Evolutionary conservation across 2,797 vertebrate genomes (phyloP), one percentile per base, ranked within the genome.

Genomic region (Artibeus lituratus): DNA sequence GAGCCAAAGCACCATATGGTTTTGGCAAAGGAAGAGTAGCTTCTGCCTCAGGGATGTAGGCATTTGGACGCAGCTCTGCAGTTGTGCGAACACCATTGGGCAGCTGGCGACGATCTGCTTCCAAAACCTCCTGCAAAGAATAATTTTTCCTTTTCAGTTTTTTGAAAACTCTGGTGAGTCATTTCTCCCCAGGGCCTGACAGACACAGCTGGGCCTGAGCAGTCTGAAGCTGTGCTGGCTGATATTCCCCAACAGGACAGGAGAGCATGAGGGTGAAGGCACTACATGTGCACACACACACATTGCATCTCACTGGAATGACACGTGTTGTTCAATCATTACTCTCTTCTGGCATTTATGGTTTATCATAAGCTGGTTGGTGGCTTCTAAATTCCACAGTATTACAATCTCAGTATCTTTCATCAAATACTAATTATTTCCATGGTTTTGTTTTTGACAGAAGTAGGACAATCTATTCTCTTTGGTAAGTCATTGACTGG

Each of bases 1-100:
- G 99, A 95, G 99, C 98, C 95, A 98, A 95, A 16, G 98, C 98
- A 0, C 99, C 98, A 0, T 99, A 99, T 0, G 99, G 99, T 97
- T 97, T 99, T 1, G 99, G 99, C 90, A 99, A 70, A 0, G 99
- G 99, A 39, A 99, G 98, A 0, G n/a, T 32, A 67, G 95, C 97
- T 0, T 97, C 97, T 10, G 97, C 96, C 0, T 97, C 87, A 0
- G 99, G 99, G 90, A 99, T 96, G 93, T 99, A 99, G 16, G 99
- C 98, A 0, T 97, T 98, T 12, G 99, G 99, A 5, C 99, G 99
- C 5, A 93, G 94, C 73, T 99, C 98, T 0, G 99, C 99, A 0
- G 99, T 99, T 0, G 98, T 99, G 96, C 92, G 98, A 70, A 97
- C 81, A 0, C 98, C 98, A 0, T 91, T 97, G 4, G 99, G 98